Evolutionary conservation across 2,888 invertebrate species (phyloP), one percentile per base, ranked within the genome.

Genomic region (Xanthorhoe designata): DNA sequence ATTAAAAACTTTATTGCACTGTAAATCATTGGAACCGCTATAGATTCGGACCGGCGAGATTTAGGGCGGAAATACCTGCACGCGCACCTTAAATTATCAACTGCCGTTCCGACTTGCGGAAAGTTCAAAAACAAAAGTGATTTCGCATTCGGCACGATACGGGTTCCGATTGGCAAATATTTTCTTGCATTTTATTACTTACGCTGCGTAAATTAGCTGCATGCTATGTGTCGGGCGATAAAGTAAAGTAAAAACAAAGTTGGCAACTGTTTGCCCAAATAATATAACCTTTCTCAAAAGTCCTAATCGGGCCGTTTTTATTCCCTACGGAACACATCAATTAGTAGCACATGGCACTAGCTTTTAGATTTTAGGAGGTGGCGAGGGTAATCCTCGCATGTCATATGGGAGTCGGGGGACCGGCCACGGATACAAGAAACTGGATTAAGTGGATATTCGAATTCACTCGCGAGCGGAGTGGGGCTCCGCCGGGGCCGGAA

Each of bases 301-400:
- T 67, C 65, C 67, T 90, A 91, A 90, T 89, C 78, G 80, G 78
- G 84, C 78, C 79, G 82, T 91, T 90, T 89, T 91, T 89, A 91
- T 91, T 90, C 91, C 80, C 83, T 59, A 35, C 77, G 76, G 86
- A 76, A 77, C 77, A 74, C 86, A 86, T 88, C 90, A 90, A 92
- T 92, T 92, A 91, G 88, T 75, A 78, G 77, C 91, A 91, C 81
- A 84, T 92, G 91, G 81, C 79, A 82, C 86, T 83, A 78, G 85
- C 82, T 83, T 51, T 80, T 81, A 83, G 85, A 82, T 85, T 87
- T 86, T 80, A 85, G 82, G 77, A 86, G 84, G 85, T 84, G 84
- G 74, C 80, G 77, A 71, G 80, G 84, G 83, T 81, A 84, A 85
- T 85, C 82, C 83, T 66, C 57, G 68, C 80, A 76, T 79, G 82